These are phyloP conservation scores for Seriola dumerili DNA, from an alignment of 2,113 vertebrate species.

Conservation along the genomic window DNA sequence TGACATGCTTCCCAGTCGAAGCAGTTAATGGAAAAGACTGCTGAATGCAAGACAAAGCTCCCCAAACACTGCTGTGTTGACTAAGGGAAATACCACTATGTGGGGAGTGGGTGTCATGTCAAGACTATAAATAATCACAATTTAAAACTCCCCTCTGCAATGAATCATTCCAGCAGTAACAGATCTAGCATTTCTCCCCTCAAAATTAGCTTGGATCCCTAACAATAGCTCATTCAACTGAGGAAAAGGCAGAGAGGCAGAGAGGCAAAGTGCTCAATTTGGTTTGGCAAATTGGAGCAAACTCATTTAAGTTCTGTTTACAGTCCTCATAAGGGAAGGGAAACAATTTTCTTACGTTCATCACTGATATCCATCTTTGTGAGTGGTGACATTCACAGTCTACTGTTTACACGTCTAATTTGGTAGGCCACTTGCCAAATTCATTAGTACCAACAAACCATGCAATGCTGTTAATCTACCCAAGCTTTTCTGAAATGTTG, in stretches of 20 bases:
- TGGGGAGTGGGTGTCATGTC: slow-evolving; percentile 79
- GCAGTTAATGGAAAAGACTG: slow-evolving; percentile 65
- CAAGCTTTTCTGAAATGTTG: slow-evolving; percentile 34
- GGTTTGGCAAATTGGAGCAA: slow-evolving; percentile 52
- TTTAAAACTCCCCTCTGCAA: slow-evolving; percentile 64
- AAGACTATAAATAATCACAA: slow-evolving; percentile 82
- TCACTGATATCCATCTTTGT: slow-evolving; percentile 29
- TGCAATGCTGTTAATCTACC: slow-evolving; percentile 48
- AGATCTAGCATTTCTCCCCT: slow-evolving; percentile 53
- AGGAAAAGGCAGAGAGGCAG: slow-evolving; percentile 21
- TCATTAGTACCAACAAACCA: slow-evolving; percentile 51
- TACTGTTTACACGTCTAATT: slow-evolving; percentile 55
- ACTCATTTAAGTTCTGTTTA: slow-evolving; percentile 57
- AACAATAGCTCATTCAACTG: slow-evolving; percentile 73
- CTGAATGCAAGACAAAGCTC: slow-evolving; percentile 75
- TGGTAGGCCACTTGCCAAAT: slow-evolving; percentile 36
- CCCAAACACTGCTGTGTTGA: slow-evolving; percentile 81
- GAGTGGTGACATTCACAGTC: slow-evolving; percentile 31
- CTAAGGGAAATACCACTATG: slow-evolving; percentile 82
- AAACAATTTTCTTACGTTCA: slow-evolving; percentile 36
- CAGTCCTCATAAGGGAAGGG: slow-evolving; percentile 45
- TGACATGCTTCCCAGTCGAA: slow-evolving; percentile 42
- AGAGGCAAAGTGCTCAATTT: slow-evolving; percentile 42
- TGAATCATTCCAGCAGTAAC: slow-evolving; percentile 61
- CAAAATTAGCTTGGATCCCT: slow-evolving; percentile 70